Evolutionary conservation across 2,888 invertebrate species (phyloP), one percentile per base, ranked within the genome.

Genomic region (Monopis laevigella): DNA sequence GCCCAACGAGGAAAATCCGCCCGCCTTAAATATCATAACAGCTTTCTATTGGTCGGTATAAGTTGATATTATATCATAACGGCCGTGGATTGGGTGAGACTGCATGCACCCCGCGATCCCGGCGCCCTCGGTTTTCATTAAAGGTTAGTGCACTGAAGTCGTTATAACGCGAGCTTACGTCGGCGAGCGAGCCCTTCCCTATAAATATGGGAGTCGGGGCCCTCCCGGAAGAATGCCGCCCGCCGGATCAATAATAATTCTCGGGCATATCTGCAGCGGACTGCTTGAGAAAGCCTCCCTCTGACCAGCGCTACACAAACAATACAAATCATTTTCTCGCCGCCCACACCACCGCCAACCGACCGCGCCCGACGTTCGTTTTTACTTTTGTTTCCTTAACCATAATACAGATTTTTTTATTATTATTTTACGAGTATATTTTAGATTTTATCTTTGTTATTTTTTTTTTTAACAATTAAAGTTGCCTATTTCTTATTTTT

Each of bases 11-110:
- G 65, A 74, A 74, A 64, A 72, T 46, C 62, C 65, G 68, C 67
- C 74, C 80, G 78, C 78, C 78, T 69, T 70, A 72, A 81, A 82
- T 82, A 71, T 81, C 81, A 81, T 81, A 78, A 75, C 78, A 68
- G 59, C 59, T 66, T 50, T 64, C 75, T 65, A 84, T 84, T 80
- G 81, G 82, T 59, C 59, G 69, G 70, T 67, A 74, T 72, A 66
- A 68, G 56, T 61, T 81, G 81, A 83, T 84, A 84, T 84, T 82
- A 85, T 84, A 84, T 84, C 84, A 85, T 84, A 84, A 81, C 82
- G 75, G 51, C 54, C 58, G 57, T 63, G 73, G 71, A 84, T 84
- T 84, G 84, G 84, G 54, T 63, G 72, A 70, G 62, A 61, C 59
- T 59, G 51, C 45, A 58, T 54, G 63, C n/a, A n/a, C n/a, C n/a